phyloP scores from a whole-genome alignment of 2,113 vertebrate species.

The Thamnaconus septentrionalis region DNA sequence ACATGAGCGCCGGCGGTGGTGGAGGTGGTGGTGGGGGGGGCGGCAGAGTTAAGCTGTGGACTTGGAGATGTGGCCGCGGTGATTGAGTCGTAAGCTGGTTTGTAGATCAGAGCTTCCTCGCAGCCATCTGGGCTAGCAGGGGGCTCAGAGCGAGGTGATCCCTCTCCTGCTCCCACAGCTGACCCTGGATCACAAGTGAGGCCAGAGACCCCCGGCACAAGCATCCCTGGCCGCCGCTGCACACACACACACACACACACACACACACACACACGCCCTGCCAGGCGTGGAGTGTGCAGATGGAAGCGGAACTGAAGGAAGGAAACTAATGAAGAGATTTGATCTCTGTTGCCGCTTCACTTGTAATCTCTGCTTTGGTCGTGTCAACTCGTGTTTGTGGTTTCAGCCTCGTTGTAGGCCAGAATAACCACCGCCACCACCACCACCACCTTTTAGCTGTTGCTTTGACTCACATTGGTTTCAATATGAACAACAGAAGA shows the following conservation, averaged over 20 bases:
- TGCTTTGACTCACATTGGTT: constrained; percentile 6
- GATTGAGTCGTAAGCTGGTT: constrained; percentile 67
- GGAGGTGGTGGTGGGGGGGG: background rate
- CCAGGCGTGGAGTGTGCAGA: no score
- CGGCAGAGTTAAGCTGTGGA: constrained; percentile 66
- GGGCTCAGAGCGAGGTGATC: constrained; percentile 65
- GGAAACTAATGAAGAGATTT: constrained; percentile 46
- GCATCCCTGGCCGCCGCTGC: background rate
- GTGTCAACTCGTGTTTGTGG: constrained; percentile 9
- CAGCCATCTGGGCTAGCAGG: constrained; percentile 66
- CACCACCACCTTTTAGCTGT: background rate
- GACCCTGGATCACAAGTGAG: constrained; percentile 61
- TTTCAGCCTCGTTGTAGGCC: constrained; percentile 13
- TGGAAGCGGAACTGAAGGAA: background rate
- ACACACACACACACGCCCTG: no score
- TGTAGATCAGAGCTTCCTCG: constrained; percentile 55
- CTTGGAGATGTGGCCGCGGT: constrained; percentile 60
- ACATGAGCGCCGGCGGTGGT: constrained; percentile 25
- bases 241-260: no score
- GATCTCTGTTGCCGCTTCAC: constrained; percentile 27
- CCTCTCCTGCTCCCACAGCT: constrained; percentile 63
- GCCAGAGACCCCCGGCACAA: constrained; percentile 44
- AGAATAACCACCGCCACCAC: background rate
- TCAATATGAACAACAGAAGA: constrained; percentile 18
- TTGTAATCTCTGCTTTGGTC: constrained; percentile 32